Conservation (phyloP, 2,113 vertebrate species). For the Grantiella picta region DNA sequence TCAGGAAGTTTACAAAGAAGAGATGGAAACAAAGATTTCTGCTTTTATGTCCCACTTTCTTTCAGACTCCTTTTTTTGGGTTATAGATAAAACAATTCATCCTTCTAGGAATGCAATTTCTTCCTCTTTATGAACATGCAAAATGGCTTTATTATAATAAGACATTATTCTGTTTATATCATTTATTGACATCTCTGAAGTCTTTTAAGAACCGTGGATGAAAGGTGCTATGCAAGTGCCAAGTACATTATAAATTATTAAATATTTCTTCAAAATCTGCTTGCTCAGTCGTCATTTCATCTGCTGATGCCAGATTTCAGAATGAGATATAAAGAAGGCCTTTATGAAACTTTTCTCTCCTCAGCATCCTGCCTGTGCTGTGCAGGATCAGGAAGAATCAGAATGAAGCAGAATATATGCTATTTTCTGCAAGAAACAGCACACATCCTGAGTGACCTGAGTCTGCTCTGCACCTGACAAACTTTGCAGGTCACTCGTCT, state of each 20-base stretch:
- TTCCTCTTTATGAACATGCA: not conserved
- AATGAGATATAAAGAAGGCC: not conserved
- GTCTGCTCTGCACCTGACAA: not conserved
- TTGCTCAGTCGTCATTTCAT: not conserved
- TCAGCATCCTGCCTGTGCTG: not conserved
- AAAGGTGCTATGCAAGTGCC: slow-evolving; percentile 1
- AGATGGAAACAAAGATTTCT: not conserved
- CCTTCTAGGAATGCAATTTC: not conserved
- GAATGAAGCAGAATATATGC: not conserved
- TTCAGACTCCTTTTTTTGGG: not conserved
- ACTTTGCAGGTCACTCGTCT: not conserved
- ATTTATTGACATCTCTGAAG: slow-evolving; percentile 25
- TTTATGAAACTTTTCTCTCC: not conserved
- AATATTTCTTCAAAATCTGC: not conserved
- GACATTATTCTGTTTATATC: not conserved
- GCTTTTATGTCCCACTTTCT: not conserved
- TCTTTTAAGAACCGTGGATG: slow-evolving; percentile 12
- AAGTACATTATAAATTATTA: slow-evolving; percentile 25
- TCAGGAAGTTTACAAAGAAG: not conserved
- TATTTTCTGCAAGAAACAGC: not conserved
- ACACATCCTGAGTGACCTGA: accelerated
- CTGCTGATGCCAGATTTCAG: not conserved
- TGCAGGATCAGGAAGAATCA: not conserved
- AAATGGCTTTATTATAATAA: slow-evolving; percentile 2
- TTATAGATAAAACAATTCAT: not conserved